phyloP scores from a whole-genome alignment of 2,888 invertebrate species.

The Eulithis prunata region DNA sequence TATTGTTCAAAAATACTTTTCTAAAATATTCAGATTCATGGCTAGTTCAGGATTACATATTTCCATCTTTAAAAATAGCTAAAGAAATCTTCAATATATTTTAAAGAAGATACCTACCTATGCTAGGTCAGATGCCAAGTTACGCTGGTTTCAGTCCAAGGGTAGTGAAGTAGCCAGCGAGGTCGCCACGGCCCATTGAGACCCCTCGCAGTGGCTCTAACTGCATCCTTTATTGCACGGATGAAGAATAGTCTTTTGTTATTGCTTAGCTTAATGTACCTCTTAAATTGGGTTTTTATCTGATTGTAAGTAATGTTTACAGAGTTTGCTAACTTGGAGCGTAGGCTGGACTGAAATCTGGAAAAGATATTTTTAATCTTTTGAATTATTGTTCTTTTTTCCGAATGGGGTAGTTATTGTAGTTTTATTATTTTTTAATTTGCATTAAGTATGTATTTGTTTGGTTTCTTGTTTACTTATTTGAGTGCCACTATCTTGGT shows the following conservation, averaged over 20 bases:
- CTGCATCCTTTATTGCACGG: constrained; percentile 73
- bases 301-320: constrained; percentile 34
- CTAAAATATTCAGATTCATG: not conserved
- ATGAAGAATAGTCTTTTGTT: constrained; percentile 39
- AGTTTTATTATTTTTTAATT: too few species aligned
- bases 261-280: constrained; percentile 42
- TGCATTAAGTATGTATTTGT: too few species aligned
- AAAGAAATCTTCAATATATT: constrained; percentile 10
- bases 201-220: constrained; percentile 72
- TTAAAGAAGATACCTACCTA: constrained; percentile 7
- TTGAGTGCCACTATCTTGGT: too few species aligned
- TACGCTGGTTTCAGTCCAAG: constrained; percentile 48
- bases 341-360: not conserved
- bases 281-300: constrained; percentile 40
- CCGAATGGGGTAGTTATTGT: too few species aligned
- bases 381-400: not conserved
- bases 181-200: constrained; percentile 80
- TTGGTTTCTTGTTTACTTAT: too few species aligned
- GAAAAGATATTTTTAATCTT: too few species aligned
- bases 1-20: too few species aligned
- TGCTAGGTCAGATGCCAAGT: constrained; percentile 44
- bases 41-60: not conserved
- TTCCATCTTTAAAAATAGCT: constrained; percentile 6
- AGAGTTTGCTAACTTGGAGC: constrained; percentile 10
- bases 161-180: constrained; percentile 45